Evolutionary conservation across 2,888 invertebrate species (phyloP).

Genomic region (Alentia gelatinosa): DNA sequence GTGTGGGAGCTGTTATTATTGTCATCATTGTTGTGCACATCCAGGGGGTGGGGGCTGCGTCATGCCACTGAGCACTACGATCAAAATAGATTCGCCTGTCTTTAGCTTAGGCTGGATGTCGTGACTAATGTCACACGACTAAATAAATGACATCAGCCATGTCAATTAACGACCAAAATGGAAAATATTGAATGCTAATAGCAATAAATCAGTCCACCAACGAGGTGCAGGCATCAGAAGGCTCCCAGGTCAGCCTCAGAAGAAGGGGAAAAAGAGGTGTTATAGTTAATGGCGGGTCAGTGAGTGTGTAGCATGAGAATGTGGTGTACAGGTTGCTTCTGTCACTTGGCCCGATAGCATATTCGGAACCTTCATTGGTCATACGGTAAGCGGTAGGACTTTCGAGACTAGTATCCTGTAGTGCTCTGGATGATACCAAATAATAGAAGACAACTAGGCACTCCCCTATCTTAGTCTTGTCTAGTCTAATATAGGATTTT

Average conservation of each 20-base stretch:
- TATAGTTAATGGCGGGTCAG: not conserved
- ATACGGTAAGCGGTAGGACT: no score
- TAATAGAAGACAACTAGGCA: no score
- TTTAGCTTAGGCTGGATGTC: not conserved
- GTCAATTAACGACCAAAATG: constrained; percentile 32
- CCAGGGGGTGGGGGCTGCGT: not conserved
- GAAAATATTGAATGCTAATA: constrained; percentile 19
- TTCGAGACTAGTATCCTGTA: no score
- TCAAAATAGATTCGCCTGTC: constrained; percentile 9
- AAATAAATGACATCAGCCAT: constrained; percentile 13
- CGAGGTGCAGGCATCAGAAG: not conserved
- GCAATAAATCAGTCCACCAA: not conserved
- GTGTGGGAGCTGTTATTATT: not conserved
- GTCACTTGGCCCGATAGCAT: no score
- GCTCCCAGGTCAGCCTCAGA: not conserved
- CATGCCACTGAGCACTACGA: constrained; percentile 2
- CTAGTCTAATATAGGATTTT: no score
- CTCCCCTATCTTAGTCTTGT: no score
- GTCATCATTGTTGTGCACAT: not conserved
- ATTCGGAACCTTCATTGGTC: no score
- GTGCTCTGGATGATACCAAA: no score
- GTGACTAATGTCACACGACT: constrained; percentile 27
- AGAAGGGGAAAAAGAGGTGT: not conserved
- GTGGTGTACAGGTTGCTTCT: not conserved
- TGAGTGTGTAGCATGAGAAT: no score